Base-by-base conservation (phyloP, 2,797 vertebrate species). In the Masticophis lateralis region DNA sequence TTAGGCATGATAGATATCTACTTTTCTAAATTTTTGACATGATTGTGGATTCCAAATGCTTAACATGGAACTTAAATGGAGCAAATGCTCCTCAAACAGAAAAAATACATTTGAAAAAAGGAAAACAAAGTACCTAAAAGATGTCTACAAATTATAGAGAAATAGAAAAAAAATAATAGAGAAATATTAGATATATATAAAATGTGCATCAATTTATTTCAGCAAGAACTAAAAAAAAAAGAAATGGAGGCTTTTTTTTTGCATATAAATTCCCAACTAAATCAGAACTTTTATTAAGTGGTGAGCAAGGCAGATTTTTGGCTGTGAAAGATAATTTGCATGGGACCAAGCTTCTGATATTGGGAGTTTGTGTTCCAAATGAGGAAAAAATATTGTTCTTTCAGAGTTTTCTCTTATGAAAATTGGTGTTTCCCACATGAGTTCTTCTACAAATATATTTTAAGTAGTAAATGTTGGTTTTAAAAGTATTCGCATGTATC, bases 351-450 rank as follows among this genome's bases (percentile, higher is more conserved):
- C 22, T 37, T 79, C 32, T 79, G 69, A 79, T 79, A 43, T 10
- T 79, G 69, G 32, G 32, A 43, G 43, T 79, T 10, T 79, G 43
- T 79, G 32, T 22, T 28, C 13, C 63, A 69, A 69, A 66, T n/a
- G 28, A 66, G 63, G 28, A 66, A n/a, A 66, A 66, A 14, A 5
- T 66, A 32, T 4, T n/a, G 13, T 32, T 79, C 8, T 79, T 43
- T 79, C 32, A 43, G 16, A 79, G 69, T 8, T 79, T 79, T 79
- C 32, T 43, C 69, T 43, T 79, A 79, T 43, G 69, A 74, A 74
- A 79, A 79, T 79, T 79, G 32, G 14, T 43, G 69, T 69, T 87
- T 87, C 91, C 93, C 0, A 22, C 93, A 94, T 94, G 91, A 87
- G 89, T 91, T 2, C 0, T 93, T 96, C 86, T 91, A 93, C 94